Percentiles rank a stretch among this genome's conserved stretches.
These are phyloP conservation scores for Mobula birostris DNA, from an alignment of 2,113 vertebrate genomes.

Conservation along the genomic window DNA sequence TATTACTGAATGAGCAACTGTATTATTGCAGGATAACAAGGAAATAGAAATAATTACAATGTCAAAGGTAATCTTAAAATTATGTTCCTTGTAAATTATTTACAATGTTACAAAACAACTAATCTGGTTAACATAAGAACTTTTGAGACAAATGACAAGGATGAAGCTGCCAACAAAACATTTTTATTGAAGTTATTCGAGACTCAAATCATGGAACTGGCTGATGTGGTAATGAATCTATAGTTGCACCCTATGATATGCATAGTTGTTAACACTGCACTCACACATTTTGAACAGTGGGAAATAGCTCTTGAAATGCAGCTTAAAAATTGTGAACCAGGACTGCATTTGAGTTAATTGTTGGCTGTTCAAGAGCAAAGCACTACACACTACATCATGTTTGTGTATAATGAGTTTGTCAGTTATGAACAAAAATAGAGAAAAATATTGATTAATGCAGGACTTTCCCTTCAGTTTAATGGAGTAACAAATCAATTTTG, in stretches of 20 bases:
- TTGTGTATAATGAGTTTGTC: slow-evolving; percentile 2
- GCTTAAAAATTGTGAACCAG: not conserved
- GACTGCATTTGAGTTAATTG: not conserved
- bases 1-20: not conserved
- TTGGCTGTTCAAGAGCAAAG: not conserved
- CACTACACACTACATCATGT: not conserved
- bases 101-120: not conserved
- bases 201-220: too few relatives aligned
- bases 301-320: not conserved
- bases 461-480: slow-evolving; percentile 18
- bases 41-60: not conserved
- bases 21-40: slow-evolving; percentile 15
- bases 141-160: too few relatives aligned
- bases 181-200: too few relatives aligned
- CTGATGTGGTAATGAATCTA: too few relatives aligned
- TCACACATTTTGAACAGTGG: not conserved
- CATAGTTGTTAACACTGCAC: too few relatives aligned
- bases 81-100: not conserved
- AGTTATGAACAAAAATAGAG: not conserved
- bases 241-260: too few relatives aligned
- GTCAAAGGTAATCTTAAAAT: not conserved
- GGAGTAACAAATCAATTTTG: not conserved
- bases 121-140: not conserved
- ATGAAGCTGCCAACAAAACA: too few relatives aligned
- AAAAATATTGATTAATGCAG: not conserved